Evolutionary conservation across 1,140 invertebrate genomes (phyloP).

Genomic region (Artemia franciscana): DNA sequence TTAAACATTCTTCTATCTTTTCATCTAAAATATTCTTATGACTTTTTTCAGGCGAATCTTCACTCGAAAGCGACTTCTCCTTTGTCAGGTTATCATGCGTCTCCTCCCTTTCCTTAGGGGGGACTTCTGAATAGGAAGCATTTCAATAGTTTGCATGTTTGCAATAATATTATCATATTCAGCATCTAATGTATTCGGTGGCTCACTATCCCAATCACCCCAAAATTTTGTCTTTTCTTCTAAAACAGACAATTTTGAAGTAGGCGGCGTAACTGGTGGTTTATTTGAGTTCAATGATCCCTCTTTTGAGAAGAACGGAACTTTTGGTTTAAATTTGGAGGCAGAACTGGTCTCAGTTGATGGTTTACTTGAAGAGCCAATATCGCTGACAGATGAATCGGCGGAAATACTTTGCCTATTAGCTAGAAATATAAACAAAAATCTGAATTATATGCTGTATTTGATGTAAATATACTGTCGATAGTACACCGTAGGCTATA

Average conservation of each 20-base stretch:
- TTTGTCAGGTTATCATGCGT: not conserved
- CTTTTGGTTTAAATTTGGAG: not conserved
- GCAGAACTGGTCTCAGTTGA: not conserved
- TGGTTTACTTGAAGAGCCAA: too few relatives aligned
- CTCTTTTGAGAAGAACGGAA: not conserved
- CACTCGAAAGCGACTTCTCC: not conserved
- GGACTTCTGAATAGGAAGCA: not conserved
- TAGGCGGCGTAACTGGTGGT: not conserved
- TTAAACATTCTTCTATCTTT: not conserved
- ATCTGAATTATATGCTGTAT: too few relatives aligned
- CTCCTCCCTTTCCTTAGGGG: not conserved
- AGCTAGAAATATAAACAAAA: too few relatives aligned
- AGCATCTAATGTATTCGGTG: not conserved
- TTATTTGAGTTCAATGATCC: not conserved
- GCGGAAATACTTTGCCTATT: too few relatives aligned
- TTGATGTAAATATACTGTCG: too few relatives aligned
- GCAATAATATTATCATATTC: not conserved
- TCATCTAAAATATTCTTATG: not conserved
- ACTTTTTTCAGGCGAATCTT: not conserved
- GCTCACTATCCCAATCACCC: not conserved
- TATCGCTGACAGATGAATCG: too few relatives aligned
- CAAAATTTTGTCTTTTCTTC: not conserved
- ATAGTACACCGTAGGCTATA: too few relatives aligned
- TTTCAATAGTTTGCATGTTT: not conserved
- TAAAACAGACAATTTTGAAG: not conserved